These are phyloP conservation scores for Nothobranchius furzeri DNA, from an alignment of 2,113 vertebrate genomes.

Conservation along the genomic window DNA sequence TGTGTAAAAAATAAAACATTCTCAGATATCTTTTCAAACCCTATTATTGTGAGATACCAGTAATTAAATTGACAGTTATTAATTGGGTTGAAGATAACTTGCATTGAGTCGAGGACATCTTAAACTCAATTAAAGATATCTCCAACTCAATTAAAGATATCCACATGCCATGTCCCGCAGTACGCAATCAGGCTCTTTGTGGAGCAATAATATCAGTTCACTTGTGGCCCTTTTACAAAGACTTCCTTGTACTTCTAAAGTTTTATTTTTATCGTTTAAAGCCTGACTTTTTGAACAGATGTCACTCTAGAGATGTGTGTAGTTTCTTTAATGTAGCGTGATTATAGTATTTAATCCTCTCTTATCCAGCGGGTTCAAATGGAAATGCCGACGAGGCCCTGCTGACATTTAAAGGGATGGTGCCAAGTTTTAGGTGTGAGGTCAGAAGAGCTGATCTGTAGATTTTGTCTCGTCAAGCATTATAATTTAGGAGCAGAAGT, in stretches of 20 bases:
- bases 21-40: slow-evolving; percentile 79
- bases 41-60: slow-evolving; percentile 81
- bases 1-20: slow-evolving; percentile 80
- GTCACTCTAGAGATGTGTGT: slow-evolving; percentile 60
- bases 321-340: slow-evolving; percentile 62
- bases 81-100: slow-evolving; percentile 85
- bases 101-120: slow-evolving; percentile 82
- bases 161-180: slow-evolving; percentile 77
- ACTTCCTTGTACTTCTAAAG: slow-evolving; percentile 69
- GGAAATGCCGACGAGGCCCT: slow-evolving; percentile 61
- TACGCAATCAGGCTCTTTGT: slow-evolving; percentile 73
- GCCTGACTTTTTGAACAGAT: slow-evolving; percentile 67
- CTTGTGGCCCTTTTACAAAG: slow-evolving; percentile 68
- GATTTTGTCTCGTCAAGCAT: not conserved
- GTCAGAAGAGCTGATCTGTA: not conserved
- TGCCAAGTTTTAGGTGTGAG: not conserved
- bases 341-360: slow-evolving; percentile 70
- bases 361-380: slow-evolving; percentile 62
- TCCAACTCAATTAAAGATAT: slow-evolving; percentile 83
- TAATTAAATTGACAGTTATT: slow-evolving; percentile 85
- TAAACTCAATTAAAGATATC: slow-evolving; percentile 86
- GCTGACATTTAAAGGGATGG: slow-evolving; percentile 49
- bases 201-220: slow-evolving; percentile 70
- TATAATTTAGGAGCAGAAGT: too few species aligned
- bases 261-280: slow-evolving; percentile 76